A percentile compares a stretch with the other conserved stretches of the same genome.
Evolutionary conservation across 2,113 vertebrate genomes (phyloP).

Genomic region (Rhizomys pruinosus): DNA sequence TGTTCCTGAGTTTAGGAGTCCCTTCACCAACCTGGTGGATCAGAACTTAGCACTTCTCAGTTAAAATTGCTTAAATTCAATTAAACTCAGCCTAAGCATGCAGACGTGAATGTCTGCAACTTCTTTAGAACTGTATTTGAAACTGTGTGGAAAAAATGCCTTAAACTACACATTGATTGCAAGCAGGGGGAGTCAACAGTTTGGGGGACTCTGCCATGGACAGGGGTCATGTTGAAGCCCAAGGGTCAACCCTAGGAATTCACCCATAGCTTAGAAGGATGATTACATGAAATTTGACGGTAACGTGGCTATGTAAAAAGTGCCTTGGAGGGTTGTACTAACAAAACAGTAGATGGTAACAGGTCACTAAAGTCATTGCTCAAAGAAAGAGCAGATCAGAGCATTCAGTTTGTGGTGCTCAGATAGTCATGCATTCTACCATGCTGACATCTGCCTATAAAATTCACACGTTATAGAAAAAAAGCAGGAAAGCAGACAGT

Average conservation of each 20-base stretch:
- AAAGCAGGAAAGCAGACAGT: conserved; percentile 42
- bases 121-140: neutral
- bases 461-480: conserved; percentile 67
- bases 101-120: neutral
- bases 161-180: neutral
- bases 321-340: neutral
- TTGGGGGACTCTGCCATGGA: neutral
- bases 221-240: neutral
- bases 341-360: conserved; percentile 21
- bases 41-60: neutral
- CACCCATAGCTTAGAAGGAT: neutral
- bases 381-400: conserved; percentile 21
- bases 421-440: conserved; percentile 62
- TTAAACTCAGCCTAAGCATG: neutral
- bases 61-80: neutral
- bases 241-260: neutral
- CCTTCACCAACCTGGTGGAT: neutral
- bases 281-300: neutral
- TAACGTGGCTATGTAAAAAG: neutral
- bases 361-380: conserved; percentile 40
- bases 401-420: conserved; percentile 54
- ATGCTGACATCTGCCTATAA: conserved; percentile 63
- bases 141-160: neutral
- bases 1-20: neutral
- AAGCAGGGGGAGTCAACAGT: neutral